Evolutionary conservation across 2,113 vertebrate genomes (phyloP).

Genomic region (Thermophis baileyi): DNA sequence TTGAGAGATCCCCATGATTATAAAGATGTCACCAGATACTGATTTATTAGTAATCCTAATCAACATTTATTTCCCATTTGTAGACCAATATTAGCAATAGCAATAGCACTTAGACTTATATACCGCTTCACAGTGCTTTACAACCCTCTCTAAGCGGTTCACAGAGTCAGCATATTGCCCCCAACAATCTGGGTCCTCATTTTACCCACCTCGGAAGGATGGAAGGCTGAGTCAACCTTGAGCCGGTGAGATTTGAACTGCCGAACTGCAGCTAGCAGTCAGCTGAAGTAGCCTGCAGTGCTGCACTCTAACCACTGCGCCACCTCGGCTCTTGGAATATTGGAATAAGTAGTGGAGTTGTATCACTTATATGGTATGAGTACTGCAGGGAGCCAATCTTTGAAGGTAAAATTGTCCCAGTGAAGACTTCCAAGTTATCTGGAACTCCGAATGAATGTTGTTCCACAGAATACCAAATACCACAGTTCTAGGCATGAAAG

Average conservation of each 20-base stretch:
- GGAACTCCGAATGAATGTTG: not conserved
- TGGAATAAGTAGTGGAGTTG: not conserved
- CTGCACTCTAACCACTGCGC: too few species aligned
- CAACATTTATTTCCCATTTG: not conserved
- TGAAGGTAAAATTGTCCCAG: not conserved
- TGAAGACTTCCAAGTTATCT: not conserved
- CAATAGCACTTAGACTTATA: too few species aligned
- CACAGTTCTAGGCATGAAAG: not conserved
- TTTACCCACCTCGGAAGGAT: too few species aligned
- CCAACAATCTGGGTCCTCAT: too few species aligned
- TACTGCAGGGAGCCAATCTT: not conserved
- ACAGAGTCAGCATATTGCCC: too few species aligned
- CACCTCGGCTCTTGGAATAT: too few species aligned
- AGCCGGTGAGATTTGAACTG: too few species aligned
- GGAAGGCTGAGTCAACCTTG: too few species aligned
- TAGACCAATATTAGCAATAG: not conserved
- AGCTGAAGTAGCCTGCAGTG: too few species aligned
- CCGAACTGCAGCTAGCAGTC: too few species aligned
- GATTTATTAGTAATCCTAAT: not conserved
- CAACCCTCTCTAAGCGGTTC: too few species aligned
- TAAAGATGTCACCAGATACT: not conserved
- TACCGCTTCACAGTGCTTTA: too few species aligned
- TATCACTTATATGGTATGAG: not conserved
- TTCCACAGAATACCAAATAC: not conserved
- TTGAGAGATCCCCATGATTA: not conserved